A percentile compares a stretch with the other conserved stretches of the same genome.
phyloP scores from a whole-genome alignment of 1,140 invertebrate genomes.

The Coelopa frigida region DNA sequence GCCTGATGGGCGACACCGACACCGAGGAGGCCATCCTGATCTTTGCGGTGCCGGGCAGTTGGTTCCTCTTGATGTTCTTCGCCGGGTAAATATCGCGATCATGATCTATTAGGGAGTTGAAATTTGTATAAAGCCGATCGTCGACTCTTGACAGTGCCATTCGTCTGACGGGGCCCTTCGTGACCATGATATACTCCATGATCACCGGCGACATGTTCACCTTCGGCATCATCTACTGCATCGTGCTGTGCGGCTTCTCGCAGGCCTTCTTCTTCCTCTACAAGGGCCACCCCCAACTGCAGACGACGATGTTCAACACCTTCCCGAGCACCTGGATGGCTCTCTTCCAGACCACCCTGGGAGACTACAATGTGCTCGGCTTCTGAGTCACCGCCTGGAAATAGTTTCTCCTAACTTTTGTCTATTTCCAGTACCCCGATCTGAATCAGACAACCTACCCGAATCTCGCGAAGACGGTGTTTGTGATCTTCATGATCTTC shows the following conservation, averaged over 20 bases:
- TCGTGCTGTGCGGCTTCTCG: conserved; percentile 90
- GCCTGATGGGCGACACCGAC: conserved; percentile 63
- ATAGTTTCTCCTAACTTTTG: not conserved
- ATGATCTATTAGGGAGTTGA: not conserved
- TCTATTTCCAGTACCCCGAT: conserved; percentile 74
- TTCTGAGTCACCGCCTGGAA: no score
- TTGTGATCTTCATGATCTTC: conserved; percentile 95
- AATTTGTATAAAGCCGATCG: no score
- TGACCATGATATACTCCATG: conserved; percentile 99
- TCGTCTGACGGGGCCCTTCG: conserved; percentile 89
- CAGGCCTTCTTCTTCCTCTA: conserved; percentile 96
- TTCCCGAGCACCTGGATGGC: conserved; percentile 95
- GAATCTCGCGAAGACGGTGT: conserved; percentile 85
- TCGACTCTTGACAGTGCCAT: conserved; percentile 62
- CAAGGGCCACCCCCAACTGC: conserved; percentile 78
- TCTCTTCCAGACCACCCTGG: conserved; percentile 94
- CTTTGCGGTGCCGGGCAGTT: conserved; percentile 87
- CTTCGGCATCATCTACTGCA: conserved; percentile 91
- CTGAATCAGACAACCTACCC: conserved; percentile 84
- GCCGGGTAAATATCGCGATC: conserved; percentile 76
- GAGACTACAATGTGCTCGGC: conserved; percentile 98
- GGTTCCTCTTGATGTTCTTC: conserved; percentile 98
- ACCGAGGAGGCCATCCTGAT: conserved; percentile 88
- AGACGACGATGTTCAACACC: conserved; percentile 69
- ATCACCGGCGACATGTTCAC: conserved; percentile 96